These are phyloP conservation scores for Adelges cooleyi DNA, from an alignment of 1,140 invertebrate genomes.

Conservation along the genomic window DNA sequence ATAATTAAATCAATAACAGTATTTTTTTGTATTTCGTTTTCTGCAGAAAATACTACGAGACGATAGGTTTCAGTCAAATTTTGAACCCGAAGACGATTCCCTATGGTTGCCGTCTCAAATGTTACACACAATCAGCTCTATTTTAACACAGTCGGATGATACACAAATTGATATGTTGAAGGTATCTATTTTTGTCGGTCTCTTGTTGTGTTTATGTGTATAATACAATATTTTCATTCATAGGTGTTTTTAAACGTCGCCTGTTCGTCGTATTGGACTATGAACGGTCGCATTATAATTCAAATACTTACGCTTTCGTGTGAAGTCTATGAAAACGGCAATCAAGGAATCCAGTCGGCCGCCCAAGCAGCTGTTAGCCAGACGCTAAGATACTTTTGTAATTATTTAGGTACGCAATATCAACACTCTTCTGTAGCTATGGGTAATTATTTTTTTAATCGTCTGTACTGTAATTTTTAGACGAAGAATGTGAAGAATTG, in stretches of 20 bases:
- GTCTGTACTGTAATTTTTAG: conserved; percentile 42
- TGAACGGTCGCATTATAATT: conserved; percentile 69
- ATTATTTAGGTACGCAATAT: conserved; percentile 51
- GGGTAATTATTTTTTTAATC: background rate
- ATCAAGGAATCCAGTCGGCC: conserved; percentile 64
- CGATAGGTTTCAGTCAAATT: conserved; percentile 78
- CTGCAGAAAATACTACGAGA: conserved; percentile 75
- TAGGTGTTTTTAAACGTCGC: conserved; percentile 69
- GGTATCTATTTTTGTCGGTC: conserved; percentile 37
- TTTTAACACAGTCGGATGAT: conserved; percentile 60
- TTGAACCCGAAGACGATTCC: conserved; percentile 82
- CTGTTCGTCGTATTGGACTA: conserved; percentile 64
- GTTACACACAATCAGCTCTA: conserved; percentile 65
- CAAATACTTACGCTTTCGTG: conserved; percentile 61
- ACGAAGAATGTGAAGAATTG: conserved; percentile 64
- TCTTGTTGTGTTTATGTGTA: too few species aligned
- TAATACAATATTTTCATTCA: background rate
- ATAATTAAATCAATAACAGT: background rate
- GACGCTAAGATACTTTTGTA: conserved; percentile 65
- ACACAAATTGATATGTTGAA: conserved; percentile 61
- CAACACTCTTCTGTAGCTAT: too few species aligned
- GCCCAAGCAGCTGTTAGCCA: conserved; percentile 72
- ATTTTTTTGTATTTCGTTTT: conserved; percentile 29
- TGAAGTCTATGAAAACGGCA: conserved; percentile 59
- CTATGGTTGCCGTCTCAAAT: conserved; percentile 82